These are phyloP conservation scores for Agelaius tricolor DNA, from an alignment of 2,113 vertebrate genomes.

Conservation along the genomic window DNA sequence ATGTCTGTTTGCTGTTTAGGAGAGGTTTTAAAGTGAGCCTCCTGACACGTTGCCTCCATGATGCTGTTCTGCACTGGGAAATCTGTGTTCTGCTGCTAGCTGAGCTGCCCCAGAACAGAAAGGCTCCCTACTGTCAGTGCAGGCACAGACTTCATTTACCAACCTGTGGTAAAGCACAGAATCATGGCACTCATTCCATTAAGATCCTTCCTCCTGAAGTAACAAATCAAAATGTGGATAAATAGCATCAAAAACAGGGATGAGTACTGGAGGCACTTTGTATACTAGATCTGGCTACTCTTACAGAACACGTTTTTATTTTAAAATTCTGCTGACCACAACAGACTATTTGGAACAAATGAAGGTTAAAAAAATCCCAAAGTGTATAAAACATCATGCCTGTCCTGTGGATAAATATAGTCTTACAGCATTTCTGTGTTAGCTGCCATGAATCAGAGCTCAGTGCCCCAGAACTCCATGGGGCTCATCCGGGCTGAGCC, in stretches of 20 bases:
- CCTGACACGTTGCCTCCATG: background rate
- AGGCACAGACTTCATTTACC: background rate
- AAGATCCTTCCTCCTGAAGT: background rate
- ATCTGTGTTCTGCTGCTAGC: background rate
- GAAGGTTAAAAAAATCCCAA: background rate
- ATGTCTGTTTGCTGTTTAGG: background rate
- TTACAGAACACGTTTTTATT: background rate
- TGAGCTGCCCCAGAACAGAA: background rate
- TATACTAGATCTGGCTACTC: background rate
- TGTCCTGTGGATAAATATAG: background rate
- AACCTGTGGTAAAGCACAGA: background rate
- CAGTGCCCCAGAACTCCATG: fast-evolving
- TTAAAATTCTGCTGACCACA: background rate
- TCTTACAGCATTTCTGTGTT: background rate
- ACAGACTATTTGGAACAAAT: background rate
- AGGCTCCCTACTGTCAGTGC: background rate
- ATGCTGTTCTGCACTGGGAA: background rate
- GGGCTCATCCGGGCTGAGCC: too few species aligned
- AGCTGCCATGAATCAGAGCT: background rate
- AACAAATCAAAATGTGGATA: background rate
- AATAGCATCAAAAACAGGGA: background rate
- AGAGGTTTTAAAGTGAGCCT: background rate
- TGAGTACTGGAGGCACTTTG: background rate
- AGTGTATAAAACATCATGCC: background rate
- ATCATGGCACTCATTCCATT: background rate